Percentiles rank a stretch among this genome's conserved stretches.
Evolutionary conservation across 2,113 vertebrate genomes (phyloP).

Genomic region (Dunckerocampus dactyliophorus): DNA sequence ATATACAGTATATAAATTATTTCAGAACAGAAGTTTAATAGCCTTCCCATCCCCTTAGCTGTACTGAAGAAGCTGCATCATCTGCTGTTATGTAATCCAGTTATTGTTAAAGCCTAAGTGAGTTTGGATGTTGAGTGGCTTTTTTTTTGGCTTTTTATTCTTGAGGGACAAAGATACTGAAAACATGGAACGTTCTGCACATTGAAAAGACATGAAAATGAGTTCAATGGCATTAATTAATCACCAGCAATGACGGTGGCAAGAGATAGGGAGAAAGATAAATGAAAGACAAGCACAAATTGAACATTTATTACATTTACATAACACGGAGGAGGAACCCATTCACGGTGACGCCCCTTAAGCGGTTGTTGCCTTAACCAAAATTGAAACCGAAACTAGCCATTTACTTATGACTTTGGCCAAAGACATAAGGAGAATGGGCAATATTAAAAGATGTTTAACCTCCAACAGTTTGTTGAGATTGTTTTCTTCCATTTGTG

Average conservation of each 20-base stretch:
- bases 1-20: too few relatives aligned
- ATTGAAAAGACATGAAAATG: not conserved
- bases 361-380: too few relatives aligned
- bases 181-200: constrained; percentile 8
- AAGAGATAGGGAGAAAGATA: not conserved
- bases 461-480: too few relatives aligned
- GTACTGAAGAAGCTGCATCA: constrained; percentile 11
- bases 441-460: too few relatives aligned
- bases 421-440: too few relatives aligned
- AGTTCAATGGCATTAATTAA: not conserved
- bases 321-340: too few relatives aligned
- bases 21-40: too few relatives aligned
- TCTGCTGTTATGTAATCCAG: constrained; percentile 38
- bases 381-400: too few relatives aligned
- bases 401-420: too few relatives aligned
- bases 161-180: not conserved
- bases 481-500: too few relatives aligned
- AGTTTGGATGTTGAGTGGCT: constrained; percentile 18
- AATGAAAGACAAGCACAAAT: not conserved
- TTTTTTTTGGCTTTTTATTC: constrained; percentile 1
- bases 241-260: not conserved
- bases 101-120: constrained; percentile 39
- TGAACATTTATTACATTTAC: too few relatives aligned
- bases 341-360: too few relatives aligned
- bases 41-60: not conserved